Evolutionary conservation across 2,113 vertebrate species (phyloP).

Genomic region (Cebus imitator): DNA sequence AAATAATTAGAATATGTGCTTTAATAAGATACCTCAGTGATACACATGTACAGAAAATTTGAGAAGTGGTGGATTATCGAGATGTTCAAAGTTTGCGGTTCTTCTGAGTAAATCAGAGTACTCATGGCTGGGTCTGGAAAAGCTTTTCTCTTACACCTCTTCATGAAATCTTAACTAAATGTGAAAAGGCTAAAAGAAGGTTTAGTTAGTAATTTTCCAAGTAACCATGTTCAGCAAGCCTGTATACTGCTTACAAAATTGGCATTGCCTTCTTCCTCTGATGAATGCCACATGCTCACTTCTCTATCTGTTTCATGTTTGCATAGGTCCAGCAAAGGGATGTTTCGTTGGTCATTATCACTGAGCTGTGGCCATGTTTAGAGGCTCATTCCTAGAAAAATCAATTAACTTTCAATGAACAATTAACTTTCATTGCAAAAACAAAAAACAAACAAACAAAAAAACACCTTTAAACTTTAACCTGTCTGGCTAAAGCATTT

Average conservation of each 20-base stretch:
- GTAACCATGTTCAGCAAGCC: neutral
- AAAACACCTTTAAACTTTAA: neutral
- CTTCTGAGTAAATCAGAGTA: neutral
- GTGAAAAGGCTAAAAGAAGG: neutral
- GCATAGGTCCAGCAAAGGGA: neutral
- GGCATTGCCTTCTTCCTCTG: no score
- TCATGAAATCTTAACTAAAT: neutral
- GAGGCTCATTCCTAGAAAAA: slow-evolving; percentile 14
- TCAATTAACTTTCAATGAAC: neutral
- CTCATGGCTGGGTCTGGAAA: neutral
- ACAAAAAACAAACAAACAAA: neutral
- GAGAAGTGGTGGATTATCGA: neutral
- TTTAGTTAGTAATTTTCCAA: neutral
- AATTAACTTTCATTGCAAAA: neutral
- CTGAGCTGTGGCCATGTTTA: neutral
- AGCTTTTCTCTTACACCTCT: neutral
- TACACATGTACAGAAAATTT: neutral
- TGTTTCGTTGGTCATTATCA: neutral
- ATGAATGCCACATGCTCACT: neutral
- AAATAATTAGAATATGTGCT: neutral
- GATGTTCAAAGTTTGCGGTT: neutral
- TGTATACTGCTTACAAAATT: neutral
- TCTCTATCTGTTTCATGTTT: neutral
- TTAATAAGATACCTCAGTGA: neutral
- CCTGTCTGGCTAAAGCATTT: neutral